These are phyloP conservation scores for Macrochelys suwanniensis DNA, from an alignment of 2,797 vertebrate genomes.

Conservation along the genomic window DNA sequence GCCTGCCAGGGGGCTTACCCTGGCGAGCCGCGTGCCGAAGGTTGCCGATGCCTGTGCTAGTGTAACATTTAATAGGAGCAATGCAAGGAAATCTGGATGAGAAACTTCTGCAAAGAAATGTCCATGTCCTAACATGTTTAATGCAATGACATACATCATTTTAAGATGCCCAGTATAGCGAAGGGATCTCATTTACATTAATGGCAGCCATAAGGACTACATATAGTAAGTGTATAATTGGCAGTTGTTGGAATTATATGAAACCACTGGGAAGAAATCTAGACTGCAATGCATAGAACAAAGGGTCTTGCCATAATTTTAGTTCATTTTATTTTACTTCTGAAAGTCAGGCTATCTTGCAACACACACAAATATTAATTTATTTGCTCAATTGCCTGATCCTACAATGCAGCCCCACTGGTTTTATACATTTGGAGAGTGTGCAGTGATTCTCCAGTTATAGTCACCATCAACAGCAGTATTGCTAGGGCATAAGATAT, in stretches of 20 bases:
- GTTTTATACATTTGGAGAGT: not conserved
- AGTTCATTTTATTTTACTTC: not conserved
- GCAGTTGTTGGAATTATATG: not conserved
- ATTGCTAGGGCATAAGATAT: not conserved
- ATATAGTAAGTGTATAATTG: not conserved
- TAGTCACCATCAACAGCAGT: not conserved
- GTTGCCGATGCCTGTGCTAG: too few relatives aligned
- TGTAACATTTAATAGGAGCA: not conserved
- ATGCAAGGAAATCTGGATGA: not conserved
- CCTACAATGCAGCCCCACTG: not conserved
- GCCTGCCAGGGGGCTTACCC: too few relatives aligned
- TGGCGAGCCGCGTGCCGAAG: too few relatives aligned
- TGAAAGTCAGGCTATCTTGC: not conserved
- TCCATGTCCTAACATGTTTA: not conserved
- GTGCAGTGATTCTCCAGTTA: not conserved
- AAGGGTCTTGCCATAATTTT: not conserved
- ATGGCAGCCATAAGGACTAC: not conserved
- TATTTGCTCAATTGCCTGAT: not conserved
- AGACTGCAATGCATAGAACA: not conserved
- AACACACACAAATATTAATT: not conserved
- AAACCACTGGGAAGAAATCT: not conserved
- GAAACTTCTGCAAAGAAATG: not conserved
- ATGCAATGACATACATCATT: not conserved
- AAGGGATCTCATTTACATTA: not conserved
- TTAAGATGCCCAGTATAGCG: not conserved